Conservation (phyloP, 1,140 invertebrate genomes). For the Dufourea novaeangliae region DNA sequence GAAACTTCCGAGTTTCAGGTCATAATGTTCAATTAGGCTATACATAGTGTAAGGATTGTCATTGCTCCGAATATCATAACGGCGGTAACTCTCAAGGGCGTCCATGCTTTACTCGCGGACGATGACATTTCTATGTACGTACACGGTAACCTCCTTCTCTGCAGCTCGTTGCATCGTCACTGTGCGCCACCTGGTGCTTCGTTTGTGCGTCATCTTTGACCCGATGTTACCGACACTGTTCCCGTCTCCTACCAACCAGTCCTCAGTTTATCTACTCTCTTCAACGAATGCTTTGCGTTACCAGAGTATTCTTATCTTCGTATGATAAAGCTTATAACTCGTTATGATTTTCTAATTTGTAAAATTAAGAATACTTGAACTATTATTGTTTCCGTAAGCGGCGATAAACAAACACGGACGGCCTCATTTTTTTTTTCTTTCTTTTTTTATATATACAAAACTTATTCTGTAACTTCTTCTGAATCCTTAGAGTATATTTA, state of each 20-base stretch:
- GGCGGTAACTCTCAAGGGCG: conserved; percentile 59
- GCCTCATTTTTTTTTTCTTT: too few relatives aligned
- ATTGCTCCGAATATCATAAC: conserved; percentile 37
- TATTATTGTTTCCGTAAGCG: neutral
- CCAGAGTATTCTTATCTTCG: too few relatives aligned
- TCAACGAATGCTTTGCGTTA: neutral
- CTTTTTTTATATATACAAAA: too few relatives aligned
- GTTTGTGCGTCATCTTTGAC: neutral
- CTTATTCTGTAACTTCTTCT: too few relatives aligned
- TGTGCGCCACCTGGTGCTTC: conserved; percentile 50
- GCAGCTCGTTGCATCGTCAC: conserved; percentile 26
- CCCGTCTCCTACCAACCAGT: neutral
- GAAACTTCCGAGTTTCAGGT: neutral
- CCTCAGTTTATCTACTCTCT: too few relatives aligned
- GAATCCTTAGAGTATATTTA: too few relatives aligned
- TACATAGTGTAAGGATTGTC: conserved; percentile 13
- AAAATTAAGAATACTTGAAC: too few relatives aligned
- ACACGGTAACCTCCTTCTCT: conserved; percentile 33
- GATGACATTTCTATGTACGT: conserved; percentile 61
- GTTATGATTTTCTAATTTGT: neutral
- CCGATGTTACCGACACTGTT: conserved; percentile 53
- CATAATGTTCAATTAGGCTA: neutral
- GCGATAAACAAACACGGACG: neutral
- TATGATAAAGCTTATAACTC: neutral
- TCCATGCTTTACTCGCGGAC: conserved; percentile 37